Percentiles rank a stretch among this genome's conserved stretches.
Conservation (phyloP, 2,113 vertebrate species). For the Lontra canadensis region DNA sequence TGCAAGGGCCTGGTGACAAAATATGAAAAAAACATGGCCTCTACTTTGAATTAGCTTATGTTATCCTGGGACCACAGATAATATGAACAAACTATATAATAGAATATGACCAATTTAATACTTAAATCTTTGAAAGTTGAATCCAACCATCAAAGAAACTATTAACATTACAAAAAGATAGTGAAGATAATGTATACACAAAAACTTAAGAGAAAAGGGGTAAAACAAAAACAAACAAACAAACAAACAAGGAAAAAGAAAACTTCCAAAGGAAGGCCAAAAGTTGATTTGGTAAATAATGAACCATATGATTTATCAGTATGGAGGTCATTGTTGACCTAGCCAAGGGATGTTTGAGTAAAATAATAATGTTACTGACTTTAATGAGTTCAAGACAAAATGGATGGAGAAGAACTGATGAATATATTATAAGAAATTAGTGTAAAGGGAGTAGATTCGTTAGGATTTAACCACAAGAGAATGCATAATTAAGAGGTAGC, state of each 20-base stretch:
- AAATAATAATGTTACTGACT: background rate
- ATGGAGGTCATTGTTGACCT: background rate
- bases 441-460: background rate
- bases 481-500: background rate
- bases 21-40: background rate
- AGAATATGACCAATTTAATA: background rate
- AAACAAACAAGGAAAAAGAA: background rate
- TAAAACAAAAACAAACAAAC: too few species aligned
- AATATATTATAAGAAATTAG: background rate
- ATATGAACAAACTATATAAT: background rate
- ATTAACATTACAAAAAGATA: background rate
- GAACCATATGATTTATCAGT: background rate
- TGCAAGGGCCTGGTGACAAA: background rate
- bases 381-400: background rate
- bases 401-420: background rate
- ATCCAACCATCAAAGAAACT: background rate
- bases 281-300: background rate
- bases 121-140: background rate
- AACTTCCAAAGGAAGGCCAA: background rate
- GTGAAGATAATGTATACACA: background rate
- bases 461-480: background rate
- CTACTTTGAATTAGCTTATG: background rate
- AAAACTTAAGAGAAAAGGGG: background rate
- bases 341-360: background rate
- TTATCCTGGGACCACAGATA: background rate